A percentile compares a stretch with the other conserved stretches of the same genome.
Evolutionary conservation across 2,797 vertebrate genomes (phyloP).

Genomic region (Pantherophis alleghaniensis): DNA sequence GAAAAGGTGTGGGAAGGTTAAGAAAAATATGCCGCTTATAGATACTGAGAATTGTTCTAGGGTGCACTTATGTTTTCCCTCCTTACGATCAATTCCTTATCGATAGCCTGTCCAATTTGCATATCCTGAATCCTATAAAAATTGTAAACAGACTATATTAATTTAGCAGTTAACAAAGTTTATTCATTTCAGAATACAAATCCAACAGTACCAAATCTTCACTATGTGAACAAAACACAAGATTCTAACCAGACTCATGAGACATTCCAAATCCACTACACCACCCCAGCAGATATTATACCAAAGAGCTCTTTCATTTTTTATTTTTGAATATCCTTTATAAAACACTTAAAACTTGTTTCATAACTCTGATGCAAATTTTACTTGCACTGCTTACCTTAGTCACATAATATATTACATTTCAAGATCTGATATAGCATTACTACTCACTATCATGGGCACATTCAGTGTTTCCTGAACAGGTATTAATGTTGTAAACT

Average conservation of each 20-base stretch:
- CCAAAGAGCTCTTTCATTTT: not conserved
- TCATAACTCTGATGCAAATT: not conserved
- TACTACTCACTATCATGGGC: not conserved
- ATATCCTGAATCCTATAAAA: not conserved
- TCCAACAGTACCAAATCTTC: not conserved
- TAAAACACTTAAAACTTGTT: not conserved
- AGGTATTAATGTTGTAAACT: not conserved
- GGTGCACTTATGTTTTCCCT: not conserved
- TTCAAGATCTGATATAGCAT: not conserved
- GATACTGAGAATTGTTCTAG: not conserved
- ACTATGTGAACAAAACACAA: not conserved
- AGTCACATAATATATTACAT: not conserved
- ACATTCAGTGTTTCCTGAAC: not conserved
- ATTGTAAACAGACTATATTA: not conserved
- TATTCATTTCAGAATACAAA: not conserved
- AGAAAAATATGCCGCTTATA: not conserved
- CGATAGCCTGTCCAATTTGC: not conserved
- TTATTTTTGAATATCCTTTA: not conserved
- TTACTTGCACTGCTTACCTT: not conserved
- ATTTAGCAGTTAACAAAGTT: not conserved
- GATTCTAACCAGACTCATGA: not conserved
- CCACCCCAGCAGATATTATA: not conserved
- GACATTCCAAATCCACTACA: not conserved
- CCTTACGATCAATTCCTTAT: not conserved
- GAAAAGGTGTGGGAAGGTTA: slow-evolving; percentile 13